Conservation (phyloP, 2,113 vertebrate species). For the Myxocyprinus asiaticus region DNA sequence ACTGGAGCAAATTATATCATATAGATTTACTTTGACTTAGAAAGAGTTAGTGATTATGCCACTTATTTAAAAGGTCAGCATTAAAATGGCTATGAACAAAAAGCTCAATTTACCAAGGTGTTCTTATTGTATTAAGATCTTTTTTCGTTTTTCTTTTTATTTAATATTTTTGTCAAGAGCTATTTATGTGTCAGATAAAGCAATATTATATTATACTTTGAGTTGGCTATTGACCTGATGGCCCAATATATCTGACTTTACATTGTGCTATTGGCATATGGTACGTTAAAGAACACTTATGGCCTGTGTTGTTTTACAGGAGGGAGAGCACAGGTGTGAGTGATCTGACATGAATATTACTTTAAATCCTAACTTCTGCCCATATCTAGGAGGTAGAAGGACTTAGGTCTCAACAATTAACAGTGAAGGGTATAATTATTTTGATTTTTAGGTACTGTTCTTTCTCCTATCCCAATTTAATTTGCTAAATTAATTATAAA, state of each 20-base stretch:
- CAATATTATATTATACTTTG: too few relatives aligned
- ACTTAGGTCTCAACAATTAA: background rate
- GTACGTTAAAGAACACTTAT: conserved; percentile 5
- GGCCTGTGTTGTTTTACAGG: conserved; percentile 30
- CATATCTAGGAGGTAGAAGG: too few relatives aligned
- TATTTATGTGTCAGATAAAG: too few relatives aligned
- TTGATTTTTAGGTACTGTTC: too few relatives aligned
- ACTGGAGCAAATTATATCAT: too few relatives aligned
- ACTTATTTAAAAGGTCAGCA: background rate
- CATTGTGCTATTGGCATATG: background rate
- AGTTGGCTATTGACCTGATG: too few relatives aligned
- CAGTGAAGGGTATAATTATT: background rate
- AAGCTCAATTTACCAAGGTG: too few relatives aligned
- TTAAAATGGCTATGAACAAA: too few relatives aligned
- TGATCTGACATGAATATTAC: conserved; percentile 22
- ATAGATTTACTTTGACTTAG: background rate
- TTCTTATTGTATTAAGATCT: background rate
- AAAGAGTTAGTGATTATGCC: background rate
- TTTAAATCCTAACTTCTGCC: conserved; percentile 16
- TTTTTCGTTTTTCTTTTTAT: background rate
- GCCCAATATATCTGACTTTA: too few relatives aligned
- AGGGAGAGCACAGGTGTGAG: conserved; percentile 39
- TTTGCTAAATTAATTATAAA: too few relatives aligned
- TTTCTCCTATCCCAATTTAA: too few relatives aligned
- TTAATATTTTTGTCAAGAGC: too few relatives aligned